Evolutionary conservation across 2,888 invertebrate species (phyloP).

Genomic region (Mythimna impura): DNA sequence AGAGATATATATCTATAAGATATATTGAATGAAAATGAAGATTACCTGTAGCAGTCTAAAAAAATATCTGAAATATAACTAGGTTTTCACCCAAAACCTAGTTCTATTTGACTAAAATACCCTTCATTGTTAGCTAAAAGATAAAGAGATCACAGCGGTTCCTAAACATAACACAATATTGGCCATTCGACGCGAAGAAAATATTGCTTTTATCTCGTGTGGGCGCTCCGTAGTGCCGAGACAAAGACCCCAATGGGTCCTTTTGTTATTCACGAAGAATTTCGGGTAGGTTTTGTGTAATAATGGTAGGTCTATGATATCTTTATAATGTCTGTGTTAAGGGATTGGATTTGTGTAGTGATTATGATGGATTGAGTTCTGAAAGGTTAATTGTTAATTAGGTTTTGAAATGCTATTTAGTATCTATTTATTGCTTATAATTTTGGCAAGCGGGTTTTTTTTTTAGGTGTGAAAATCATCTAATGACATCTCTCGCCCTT

Average conservation of each 20-base stretch:
- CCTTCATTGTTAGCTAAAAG: conserved; percentile 44
- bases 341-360: not conserved
- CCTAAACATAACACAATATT: conserved; percentile 63
- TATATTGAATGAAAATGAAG: too few species aligned
- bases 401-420: not conserved
- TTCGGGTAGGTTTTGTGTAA: conserved; percentile 24
- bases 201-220: conserved; percentile 59
- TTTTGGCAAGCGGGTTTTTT: too few species aligned
- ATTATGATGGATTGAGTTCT: conserved; percentile 25
- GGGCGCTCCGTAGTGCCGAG: conserved; percentile 24
- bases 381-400: not conserved
- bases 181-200: conserved; percentile 52
- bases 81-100: not conserved
- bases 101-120: conserved; percentile 26
- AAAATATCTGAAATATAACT: not conserved
- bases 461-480: too few species aligned
- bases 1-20: too few species aligned
- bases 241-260: conserved; percentile 42
- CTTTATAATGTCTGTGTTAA: conserved; percentile 10
- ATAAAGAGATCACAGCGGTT: conserved; percentile 54
- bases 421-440: not conserved
- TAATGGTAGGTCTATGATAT: conserved; percentile 19
- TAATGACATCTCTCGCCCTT: too few species aligned
- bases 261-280: conserved; percentile 38
- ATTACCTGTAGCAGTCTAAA: too few species aligned